These are phyloP conservation scores for Petaurus breviceps DNA, from an alignment of 2,113 vertebrate species.

Conservation along the genomic window DNA sequence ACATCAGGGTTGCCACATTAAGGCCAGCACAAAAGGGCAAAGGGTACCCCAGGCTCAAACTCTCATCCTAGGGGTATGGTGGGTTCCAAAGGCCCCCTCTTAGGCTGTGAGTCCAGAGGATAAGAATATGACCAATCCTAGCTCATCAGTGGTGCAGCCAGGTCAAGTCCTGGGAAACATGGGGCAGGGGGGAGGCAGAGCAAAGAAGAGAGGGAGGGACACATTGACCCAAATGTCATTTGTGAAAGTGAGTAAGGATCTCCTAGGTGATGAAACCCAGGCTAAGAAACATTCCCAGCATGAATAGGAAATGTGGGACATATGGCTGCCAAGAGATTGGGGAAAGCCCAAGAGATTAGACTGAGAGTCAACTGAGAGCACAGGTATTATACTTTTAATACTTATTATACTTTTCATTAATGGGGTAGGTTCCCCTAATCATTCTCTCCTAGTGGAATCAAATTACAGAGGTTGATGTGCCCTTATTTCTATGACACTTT, in stretches of 20 bases:
- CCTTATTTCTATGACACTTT: background rate
- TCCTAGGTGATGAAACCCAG: background rate
- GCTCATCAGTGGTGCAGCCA: background rate
- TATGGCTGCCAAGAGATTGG: background rate
- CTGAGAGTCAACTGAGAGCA: background rate
- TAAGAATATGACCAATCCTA: background rate
- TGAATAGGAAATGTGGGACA: background rate
- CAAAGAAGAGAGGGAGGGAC: background rate
- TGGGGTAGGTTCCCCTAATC: background rate
- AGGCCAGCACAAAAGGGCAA: background rate
- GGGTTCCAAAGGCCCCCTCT: slow-evolving; percentile 39
- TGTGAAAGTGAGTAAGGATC: background rate
- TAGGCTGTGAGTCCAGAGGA: background rate
- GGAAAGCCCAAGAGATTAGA: background rate
- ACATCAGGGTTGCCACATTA: background rate
- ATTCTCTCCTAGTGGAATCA: background rate
- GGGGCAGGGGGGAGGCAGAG: background rate
- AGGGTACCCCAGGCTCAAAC: background rate
- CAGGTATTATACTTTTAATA: background rate
- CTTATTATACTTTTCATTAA: background rate
- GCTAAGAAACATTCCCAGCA: background rate
- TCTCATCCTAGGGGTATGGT: background rate
- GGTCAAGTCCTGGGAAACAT: background rate
- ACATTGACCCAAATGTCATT: background rate
- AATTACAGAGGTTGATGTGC: background rate